Evolutionary conservation across 2,888 invertebrate genomes (phyloP).

Genomic region (Lasioglossum lativentre): DNA sequence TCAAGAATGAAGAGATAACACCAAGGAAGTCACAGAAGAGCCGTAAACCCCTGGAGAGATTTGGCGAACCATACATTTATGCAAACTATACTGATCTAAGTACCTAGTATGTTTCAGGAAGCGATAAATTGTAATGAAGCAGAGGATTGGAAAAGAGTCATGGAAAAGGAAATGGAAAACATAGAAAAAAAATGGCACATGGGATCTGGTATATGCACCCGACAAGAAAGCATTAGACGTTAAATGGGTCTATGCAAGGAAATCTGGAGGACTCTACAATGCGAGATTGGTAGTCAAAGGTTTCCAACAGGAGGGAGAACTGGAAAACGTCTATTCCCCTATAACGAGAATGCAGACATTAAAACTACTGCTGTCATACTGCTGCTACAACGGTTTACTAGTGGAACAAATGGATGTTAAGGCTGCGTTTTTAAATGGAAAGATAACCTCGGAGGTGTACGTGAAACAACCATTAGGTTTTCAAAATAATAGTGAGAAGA

Average conservation of each 20-base stretch:
- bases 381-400: neutral
- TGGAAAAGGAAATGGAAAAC: neutral
- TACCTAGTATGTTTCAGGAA: neutral
- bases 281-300: constrained; percentile 61
- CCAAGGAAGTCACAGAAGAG: no score
- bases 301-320: constrained; percentile 57
- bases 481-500: constrained; percentile 10
- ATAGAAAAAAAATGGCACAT: constrained; percentile 1
- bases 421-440: constrained; percentile 45
- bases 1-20: no score
- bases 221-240: no score
- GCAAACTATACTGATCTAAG: neutral
- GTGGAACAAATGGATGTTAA: constrained; percentile 63
- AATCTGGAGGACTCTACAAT: no score
- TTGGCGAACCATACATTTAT: neutral
- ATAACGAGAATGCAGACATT: constrained; percentile 57
- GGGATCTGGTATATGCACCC: no score
- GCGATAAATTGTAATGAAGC: neutral
- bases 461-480: constrained; percentile 39
- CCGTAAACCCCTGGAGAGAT: no score
- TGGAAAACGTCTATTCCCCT: constrained; percentile 60
- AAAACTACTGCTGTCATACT: constrained; percentile 51
- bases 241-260: no score
- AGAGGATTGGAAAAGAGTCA: neutral
- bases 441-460: constrained; percentile 30